Evolutionary conservation across 35 echinoderm and acorn worm genomes (phyloP).

Genomic region (Holothuria glaberrima): DNA sequence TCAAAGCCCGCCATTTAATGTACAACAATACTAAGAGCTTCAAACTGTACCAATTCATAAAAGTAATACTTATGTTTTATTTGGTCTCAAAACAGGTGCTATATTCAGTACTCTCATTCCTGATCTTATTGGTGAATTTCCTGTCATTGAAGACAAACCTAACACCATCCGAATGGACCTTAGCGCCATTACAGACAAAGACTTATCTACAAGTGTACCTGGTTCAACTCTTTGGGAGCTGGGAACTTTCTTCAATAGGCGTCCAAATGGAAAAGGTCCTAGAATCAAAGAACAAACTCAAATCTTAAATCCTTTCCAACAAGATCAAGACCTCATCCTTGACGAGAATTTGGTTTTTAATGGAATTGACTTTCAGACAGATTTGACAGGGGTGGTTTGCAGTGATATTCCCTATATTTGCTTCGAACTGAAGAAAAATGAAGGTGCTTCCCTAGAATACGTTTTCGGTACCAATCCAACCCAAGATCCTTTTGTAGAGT

Average conservation of each 20-base stretch:
- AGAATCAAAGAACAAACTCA: slow-evolving; percentile 59
- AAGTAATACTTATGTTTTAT: neutral
- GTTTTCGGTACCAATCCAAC: slow-evolving; percentile 71
- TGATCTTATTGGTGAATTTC: slow-evolving; percentile 56
- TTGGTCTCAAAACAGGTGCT: slow-evolving; percentile 47
- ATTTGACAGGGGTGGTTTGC: slow-evolving; percentile 69
- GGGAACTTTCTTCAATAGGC: slow-evolving; percentile 67
- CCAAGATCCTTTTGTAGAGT: slow-evolving; percentile 67
- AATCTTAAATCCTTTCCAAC: slow-evolving; percentile 61
- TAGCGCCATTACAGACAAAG: slow-evolving; percentile 45
- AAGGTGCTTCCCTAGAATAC: slow-evolving; percentile 53
- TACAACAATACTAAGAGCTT: neutral
- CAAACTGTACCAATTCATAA: neutral
- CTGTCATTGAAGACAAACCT: slow-evolving; percentile 57
- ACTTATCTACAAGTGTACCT: slow-evolving; percentile 54
- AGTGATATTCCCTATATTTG: slow-evolving; percentile 74
- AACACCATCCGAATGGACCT: slow-evolving; percentile 60
- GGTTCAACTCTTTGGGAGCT: slow-evolving; percentile 77
- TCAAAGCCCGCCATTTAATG: neutral
- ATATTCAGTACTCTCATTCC: slow-evolving; percentile 65
- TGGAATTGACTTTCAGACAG: slow-evolving; percentile 64
- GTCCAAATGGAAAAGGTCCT: slow-evolving; percentile 68
- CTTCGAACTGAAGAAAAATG: slow-evolving; percentile 79
- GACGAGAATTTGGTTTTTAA: slow-evolving; percentile 59
- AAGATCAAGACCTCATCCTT: neutral